Base-by-base conservation (phyloP, 2,797 vertebrate genomes). In the Garrulus glandarius region DNA sequence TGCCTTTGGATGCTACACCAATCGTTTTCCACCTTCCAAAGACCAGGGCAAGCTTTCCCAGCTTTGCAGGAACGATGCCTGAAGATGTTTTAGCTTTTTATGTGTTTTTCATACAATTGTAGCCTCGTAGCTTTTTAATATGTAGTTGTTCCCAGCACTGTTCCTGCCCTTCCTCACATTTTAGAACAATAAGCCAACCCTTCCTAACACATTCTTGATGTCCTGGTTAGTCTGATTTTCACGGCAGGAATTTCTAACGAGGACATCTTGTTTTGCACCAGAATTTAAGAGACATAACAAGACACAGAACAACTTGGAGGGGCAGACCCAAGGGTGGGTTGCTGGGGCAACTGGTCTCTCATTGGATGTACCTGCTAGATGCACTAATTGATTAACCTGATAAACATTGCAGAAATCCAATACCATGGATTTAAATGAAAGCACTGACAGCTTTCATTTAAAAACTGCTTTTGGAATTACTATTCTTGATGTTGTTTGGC, bases 11-110 rank as follows among this genome's bases (percentile, higher is more conserved):
- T 46, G 53, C 37, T 39, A 34, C 37, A 24, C 0, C 1, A 1
- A 32, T 5, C 0, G 0, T 65, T 61, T 86, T 8, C 52, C 81
- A 34, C 32, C 49, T 27, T 47, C 36, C 2, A 0, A 29, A 39
- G 15, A 34, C 30, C 67, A 56, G 29, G 49, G 18, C 49, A 13
- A 47, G 30, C 6, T 34, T 39, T 22, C 7, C 41, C 41, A 74
- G 36, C 34, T 30, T 50, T 44, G 27, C 70, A 67, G 47, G 11
- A 36, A 20, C 2, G 32, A 44, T 19, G 37, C 12, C 37, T 13
- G 15, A 44, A 68, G 37, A 52, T 19, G 26, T 36, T 71, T 47
- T 18, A 30, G 9, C 24, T n/a, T 39, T 44, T 43, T 2, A 13
- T 2, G 3, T 23, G 2, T 44, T 44, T 47, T 21, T 60, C 15